Evolutionary conservation across 2,888 invertebrate species (phyloP), one percentile per base, ranked within the genome.

Genomic region (Tinea semifulvella): DNA sequence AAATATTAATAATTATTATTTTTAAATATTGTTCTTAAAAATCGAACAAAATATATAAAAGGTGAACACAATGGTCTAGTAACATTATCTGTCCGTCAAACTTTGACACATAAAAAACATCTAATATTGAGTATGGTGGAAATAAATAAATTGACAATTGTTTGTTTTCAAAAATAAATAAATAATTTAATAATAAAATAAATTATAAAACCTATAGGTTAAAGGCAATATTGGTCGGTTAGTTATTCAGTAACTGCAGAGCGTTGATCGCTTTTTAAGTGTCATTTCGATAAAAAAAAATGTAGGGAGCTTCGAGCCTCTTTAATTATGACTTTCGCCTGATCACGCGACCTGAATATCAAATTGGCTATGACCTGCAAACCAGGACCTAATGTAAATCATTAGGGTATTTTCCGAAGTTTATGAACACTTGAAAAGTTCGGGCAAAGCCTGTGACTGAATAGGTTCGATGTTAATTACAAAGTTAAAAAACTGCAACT

Each of bases 401-500:
- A 76, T 73, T 68, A 64, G 67, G 63, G 67, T 57, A 70, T 73
- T 73, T 69, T 63, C 55, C 56, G 60, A 76, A 76, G 61, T 71
- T 74, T 67, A 56, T 61, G 61, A 70, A 68, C 69, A 70, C 68
- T 79, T 67, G 65, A 64, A 55, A 76, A 79, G 70, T 75, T 68
- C 57, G 61, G 60, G 63, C 65, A 68, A 68, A 65, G 57, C 61
- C 57, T 61, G 63, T 47, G 65, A 63, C 66, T 58, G 60, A 63
- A 14, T 13, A 18, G 61, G 62, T 54, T 60, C 58, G 59, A 64
- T 75, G 79, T 77, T 79, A 79, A 80, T 80, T 79, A 80, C 63
- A 58, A 80, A 77, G 74, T 80, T 73, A 63, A 55, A 70, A 76
- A 76, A 79, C 66, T 75, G 77, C 77, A 77, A 75, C 70, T 80